A percentile compares a stretch with the other conserved stretches of the same genome.
Evolutionary conservation across 1,140 invertebrate genomes (phyloP).

Genomic region (Papilio helenus): DNA sequence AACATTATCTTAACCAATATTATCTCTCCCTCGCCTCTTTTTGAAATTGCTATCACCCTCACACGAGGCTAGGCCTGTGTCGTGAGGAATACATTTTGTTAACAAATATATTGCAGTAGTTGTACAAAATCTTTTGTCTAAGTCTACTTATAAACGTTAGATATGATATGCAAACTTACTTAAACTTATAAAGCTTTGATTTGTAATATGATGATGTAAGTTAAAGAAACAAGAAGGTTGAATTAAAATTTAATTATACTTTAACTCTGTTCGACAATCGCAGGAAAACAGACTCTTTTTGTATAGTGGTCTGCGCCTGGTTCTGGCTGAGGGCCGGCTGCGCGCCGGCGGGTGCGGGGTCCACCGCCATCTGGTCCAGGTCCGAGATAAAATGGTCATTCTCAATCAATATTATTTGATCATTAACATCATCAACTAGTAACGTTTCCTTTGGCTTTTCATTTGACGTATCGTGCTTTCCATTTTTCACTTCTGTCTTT

Average conservation of each 20-base stretch:
- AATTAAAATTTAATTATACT: constrained; percentile 79
- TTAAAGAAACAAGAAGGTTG: constrained; percentile 4
- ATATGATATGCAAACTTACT: too few relatives aligned
- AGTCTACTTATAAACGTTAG: constrained; percentile 1
- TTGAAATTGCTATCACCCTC: too few relatives aligned
- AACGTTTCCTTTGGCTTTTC: constrained; percentile 67
- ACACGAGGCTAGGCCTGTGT: too few relatives aligned
- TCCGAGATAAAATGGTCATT: constrained; percentile 78
- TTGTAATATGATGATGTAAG: too few relatives aligned
- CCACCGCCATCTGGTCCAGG: constrained; percentile 76
- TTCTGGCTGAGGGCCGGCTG: constrained; percentile 71
- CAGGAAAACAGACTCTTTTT: constrained; percentile 98
- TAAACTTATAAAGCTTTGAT: too few relatives aligned
- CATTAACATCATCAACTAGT: constrained; percentile 65
- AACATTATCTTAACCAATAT: too few relatives aligned
- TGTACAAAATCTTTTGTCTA: not conserved
- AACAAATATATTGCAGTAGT: not conserved
- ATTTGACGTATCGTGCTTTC: constrained; percentile 54
- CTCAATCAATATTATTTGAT: constrained; percentile 71
- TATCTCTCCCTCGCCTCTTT: too few relatives aligned
- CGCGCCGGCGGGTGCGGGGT: constrained; percentile 66
- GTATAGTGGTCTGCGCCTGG: constrained; percentile 80
- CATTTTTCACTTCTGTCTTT: constrained; percentile 64
- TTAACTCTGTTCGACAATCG: constrained; percentile 97
- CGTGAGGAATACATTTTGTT: constrained; percentile 47